Conservation (phyloP, 2,797 vertebrate genomes). For the Syngnathus acus region DNA sequence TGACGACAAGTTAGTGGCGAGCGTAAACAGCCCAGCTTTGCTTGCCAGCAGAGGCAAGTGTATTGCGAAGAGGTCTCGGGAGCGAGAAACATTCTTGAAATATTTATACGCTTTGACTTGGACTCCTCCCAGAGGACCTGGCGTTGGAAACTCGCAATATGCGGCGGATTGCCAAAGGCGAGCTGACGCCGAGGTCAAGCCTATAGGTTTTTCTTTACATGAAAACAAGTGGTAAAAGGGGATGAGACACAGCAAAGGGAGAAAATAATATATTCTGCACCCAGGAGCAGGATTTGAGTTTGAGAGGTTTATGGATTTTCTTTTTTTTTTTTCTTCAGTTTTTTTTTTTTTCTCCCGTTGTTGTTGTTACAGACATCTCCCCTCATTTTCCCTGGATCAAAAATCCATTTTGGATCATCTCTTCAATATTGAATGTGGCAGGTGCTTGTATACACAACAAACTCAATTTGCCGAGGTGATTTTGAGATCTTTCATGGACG, state of each 20-base stretch:
- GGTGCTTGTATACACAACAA: conserved; percentile 78
- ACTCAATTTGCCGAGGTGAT: conserved; percentile 74
- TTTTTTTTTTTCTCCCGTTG: conserved; percentile 31
- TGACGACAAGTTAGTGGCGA: conserved; percentile 49
- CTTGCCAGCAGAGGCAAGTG: conserved; percentile 45
- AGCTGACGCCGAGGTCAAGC: conserved; percentile 74
- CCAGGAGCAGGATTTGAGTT: conserved; percentile 64
- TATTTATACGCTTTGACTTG: conserved; percentile 84
- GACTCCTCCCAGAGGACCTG: conserved; percentile 74
- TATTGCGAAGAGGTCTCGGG: conserved; percentile 59
- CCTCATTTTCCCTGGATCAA: conserved; percentile 79
- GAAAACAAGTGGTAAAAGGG: conserved; percentile 78
- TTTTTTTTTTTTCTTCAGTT: conserved; percentile 13
- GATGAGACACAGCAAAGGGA: conserved; percentile 50
- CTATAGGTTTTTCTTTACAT: conserved; percentile 82
- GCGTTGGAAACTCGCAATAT: conserved; percentile 75
- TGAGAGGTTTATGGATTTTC: conserved; percentile 73
- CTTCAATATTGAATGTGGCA: conserved; percentile 81
- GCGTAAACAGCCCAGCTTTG: conserved; percentile 49
- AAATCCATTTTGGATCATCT: conserved; percentile 77
- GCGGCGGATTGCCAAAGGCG: conserved; percentile 77
- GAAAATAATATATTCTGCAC: conserved; percentile 66
- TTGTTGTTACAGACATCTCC: conserved; percentile 70
- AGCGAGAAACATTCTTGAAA: conserved; percentile 73
- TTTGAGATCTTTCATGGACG: conserved; percentile 75